A percentile compares a stretch with the other conserved stretches of the same genome.
phyloP scores from a whole-genome alignment of 2,797 vertebrate species.

The Gobio occitaniae region DNA sequence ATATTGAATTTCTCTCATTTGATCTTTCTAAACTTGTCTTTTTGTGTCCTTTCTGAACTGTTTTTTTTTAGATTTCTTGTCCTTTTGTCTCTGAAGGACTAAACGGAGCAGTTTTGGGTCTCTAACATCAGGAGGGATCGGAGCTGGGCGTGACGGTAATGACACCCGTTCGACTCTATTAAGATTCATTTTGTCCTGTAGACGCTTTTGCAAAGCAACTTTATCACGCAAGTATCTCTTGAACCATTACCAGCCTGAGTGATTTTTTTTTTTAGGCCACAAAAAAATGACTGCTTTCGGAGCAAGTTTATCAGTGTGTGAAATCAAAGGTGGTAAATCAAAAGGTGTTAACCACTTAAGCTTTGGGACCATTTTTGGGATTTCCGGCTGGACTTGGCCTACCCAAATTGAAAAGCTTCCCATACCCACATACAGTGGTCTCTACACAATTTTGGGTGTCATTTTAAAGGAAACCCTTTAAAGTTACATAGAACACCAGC shows the following conservation, averaged over 20 bases:
- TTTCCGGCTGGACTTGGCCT: no score
- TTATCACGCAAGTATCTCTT: neutral
- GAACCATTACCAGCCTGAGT: neutral
- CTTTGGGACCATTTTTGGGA: no score
- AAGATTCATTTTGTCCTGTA: neutral
- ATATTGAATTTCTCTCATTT: neutral
- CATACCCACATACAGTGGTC: no score
- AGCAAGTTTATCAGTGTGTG: neutral
- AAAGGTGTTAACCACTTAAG: neutral
- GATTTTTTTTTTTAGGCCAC: no score
- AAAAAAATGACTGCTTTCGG: neutral
- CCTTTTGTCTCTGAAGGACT: neutral
- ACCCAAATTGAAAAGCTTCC: no score
- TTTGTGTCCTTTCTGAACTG: neutral
- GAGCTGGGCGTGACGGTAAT: neutral
- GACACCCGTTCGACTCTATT: neutral
- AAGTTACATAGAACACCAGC: no score
- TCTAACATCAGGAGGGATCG: neutral
- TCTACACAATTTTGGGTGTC: no score
- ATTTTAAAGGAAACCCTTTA: no score
- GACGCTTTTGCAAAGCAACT: neutral
- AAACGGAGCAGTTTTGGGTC: neutral
- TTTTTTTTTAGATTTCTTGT: neutral
- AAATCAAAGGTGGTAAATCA: neutral
- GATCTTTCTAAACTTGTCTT: neutral